phyloP scores from a whole-genome alignment of 2,113 vertebrate species.

The Ophiodon elongatus region DNA sequence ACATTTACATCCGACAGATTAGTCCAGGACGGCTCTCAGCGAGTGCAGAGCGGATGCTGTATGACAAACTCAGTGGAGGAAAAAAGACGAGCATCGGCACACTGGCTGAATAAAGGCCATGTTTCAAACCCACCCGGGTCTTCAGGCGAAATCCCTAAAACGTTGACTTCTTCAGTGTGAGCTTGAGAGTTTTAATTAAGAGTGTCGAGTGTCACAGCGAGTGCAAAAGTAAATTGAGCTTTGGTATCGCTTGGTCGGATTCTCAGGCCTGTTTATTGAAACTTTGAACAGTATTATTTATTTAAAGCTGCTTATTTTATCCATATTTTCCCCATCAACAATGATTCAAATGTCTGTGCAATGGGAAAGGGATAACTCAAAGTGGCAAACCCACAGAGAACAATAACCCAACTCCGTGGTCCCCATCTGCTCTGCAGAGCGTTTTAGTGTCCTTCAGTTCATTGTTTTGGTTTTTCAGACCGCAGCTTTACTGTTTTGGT shows the following conservation, averaged over 20 bases:
- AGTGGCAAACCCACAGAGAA: not conserved
- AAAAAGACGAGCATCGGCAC: not conserved
- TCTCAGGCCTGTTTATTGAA: not conserved
- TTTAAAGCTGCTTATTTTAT: not conserved
- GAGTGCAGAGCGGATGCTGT: not conserved
- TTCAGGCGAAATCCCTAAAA: not conserved
- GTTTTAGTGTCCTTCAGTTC: not conserved
- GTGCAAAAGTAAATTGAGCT: not conserved
- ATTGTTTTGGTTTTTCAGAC: not conserved
- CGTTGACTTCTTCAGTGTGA: not conserved
- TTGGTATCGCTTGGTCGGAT: not conserved
- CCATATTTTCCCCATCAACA: not conserved
- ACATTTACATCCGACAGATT: not conserved
- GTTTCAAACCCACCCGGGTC: not conserved
- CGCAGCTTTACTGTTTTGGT: not conserved
- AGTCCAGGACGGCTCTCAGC: not conserved
- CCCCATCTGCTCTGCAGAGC: not conserved
- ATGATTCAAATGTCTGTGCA: not conserved
- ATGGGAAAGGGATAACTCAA: not conserved
- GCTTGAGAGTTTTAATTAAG: not conserved
- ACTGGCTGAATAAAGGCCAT: not conserved
- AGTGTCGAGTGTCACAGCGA: not conserved
- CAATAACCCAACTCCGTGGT: not conserved
- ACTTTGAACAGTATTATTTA: not conserved
- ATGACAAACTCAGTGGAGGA: not conserved